phyloP scores from a whole-genome alignment of 2,797 vertebrate species.

The Siniperca scherzeri region DNA sequence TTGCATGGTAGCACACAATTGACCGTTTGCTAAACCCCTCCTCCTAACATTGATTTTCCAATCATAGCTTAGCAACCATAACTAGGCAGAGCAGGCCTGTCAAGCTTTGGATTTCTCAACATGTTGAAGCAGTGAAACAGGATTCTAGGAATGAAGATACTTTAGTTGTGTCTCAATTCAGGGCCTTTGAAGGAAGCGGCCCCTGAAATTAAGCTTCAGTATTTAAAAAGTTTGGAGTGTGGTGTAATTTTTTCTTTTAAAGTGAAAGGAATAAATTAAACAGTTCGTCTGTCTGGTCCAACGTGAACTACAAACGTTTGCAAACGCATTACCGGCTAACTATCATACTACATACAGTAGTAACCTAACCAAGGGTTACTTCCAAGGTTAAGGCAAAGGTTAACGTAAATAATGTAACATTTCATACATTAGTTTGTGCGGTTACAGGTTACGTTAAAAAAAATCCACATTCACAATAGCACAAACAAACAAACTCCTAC shows the following conservation, averaged over 20 bases:
- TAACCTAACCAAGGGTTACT: neutral
- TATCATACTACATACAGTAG: neutral
- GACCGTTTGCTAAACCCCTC: neutral
- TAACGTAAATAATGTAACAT: neutral
- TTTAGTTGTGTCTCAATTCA: neutral
- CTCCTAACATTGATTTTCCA: conserved; percentile 15
- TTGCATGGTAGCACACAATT: conserved; percentile 14
- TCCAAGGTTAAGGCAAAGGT: too few species aligned
- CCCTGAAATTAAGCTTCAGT: too few species aligned
- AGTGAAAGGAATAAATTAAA: neutral
- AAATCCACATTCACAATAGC: neutral
- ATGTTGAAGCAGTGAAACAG: neutral
- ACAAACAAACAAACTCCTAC: neutral
- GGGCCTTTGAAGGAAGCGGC: too few species aligned
- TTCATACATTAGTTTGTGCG: neutral
- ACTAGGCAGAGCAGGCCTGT: neutral
- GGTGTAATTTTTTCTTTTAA: neutral
- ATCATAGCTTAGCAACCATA: conserved; percentile 7
- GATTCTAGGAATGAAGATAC: neutral
- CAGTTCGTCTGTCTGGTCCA: neutral
- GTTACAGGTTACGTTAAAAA: neutral
- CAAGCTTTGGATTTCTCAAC: conserved; percentile 8
- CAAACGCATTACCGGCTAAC: neutral
- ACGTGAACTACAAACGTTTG: neutral
- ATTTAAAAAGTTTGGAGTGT: neutral